Conservation (phyloP, 2,113 vertebrate species). For the Proterorhinus semilunaris region DNA sequence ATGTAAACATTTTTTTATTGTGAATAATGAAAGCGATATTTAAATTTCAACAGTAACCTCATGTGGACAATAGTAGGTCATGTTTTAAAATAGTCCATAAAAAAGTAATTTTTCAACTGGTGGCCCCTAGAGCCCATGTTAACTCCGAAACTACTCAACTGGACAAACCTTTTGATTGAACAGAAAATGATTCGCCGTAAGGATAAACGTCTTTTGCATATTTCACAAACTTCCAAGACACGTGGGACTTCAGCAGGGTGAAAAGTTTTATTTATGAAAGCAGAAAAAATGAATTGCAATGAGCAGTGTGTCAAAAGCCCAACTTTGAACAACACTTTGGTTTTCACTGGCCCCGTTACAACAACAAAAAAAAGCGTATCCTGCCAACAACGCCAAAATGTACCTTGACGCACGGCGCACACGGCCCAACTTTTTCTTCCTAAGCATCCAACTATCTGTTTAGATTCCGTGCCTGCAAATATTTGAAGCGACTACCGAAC, state of each 20-base stretch:
- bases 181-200: background rate
- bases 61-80: no score
- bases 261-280: background rate
- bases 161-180: no score
- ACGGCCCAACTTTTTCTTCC: background rate
- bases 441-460: background rate
- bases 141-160: no score
- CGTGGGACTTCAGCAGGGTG: background rate
- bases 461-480: constrained; percentile 24
- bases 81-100: no score
- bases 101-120: no score
- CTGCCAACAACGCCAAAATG: background rate
- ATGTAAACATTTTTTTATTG: no score
- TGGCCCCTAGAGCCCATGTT: no score
- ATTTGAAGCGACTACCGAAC: constrained; percentile 1
- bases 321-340: no score
- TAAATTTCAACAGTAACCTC: no score
- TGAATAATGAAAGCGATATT: no score
- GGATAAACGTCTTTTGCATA: background rate
- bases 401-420: background rate
- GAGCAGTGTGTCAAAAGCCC: no score
- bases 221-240: background rate
- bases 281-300: no score
- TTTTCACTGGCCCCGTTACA: background rate
- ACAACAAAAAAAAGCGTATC: background rate